phyloP scores from a whole-genome alignment of 2,113 vertebrate species.

The Argyrosomus japonicus region DNA sequence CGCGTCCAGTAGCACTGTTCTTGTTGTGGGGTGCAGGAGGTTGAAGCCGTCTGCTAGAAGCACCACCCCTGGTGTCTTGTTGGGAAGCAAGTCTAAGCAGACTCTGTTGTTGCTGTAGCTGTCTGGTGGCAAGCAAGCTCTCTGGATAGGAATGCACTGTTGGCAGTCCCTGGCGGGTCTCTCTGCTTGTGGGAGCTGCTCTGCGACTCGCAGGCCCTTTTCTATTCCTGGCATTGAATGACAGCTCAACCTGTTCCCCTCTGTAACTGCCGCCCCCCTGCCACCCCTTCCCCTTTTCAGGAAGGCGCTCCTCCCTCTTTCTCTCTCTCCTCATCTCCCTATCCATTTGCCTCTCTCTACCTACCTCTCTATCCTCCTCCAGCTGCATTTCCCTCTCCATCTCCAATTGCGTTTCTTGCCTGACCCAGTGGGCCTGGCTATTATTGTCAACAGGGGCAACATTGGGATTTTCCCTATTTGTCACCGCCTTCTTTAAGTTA shows the following conservation, averaged over 20 bases:
- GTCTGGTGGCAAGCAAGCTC: slow-evolving; percentile 77
- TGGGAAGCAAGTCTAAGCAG: slow-evolving; percentile 72
- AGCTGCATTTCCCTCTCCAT: slow-evolving; percentile 72
- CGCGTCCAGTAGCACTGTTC: slow-evolving; percentile 56
- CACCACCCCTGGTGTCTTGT: slow-evolving; percentile 73
- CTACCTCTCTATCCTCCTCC: slow-evolving; percentile 62
- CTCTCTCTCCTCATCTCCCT: slow-evolving; percentile 67
- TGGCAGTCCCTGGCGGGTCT: slow-evolving; percentile 80
- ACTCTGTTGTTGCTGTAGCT: slow-evolving; percentile 82
- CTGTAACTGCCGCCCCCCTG: slow-evolving; percentile 80
- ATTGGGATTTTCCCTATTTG: slow-evolving; percentile 79
- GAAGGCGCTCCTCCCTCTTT: slow-evolving; percentile 74
- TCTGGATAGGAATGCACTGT: slow-evolving; percentile 82
- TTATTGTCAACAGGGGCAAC: slow-evolving; percentile 66
- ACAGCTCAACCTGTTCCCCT: slow-evolving; percentile 91
- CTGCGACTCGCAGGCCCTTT: slow-evolving; percentile 80
- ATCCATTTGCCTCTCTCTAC: slow-evolving; percentile 50
- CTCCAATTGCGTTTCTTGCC: slow-evolving; percentile 67
- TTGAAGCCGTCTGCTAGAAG: slow-evolving; percentile 67
- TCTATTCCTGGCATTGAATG: slow-evolving; percentile 91
- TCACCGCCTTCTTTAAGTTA: slow-evolving; percentile 65
- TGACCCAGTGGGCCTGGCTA: slow-evolving; percentile 72
- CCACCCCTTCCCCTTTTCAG: slow-evolving; percentile 78
- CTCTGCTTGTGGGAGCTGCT: slow-evolving; percentile 82
- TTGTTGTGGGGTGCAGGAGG: slow-evolving; percentile 65